Base-by-base conservation (phyloP, 1,140 invertebrate species). In the Microplitis mediator region DNA sequence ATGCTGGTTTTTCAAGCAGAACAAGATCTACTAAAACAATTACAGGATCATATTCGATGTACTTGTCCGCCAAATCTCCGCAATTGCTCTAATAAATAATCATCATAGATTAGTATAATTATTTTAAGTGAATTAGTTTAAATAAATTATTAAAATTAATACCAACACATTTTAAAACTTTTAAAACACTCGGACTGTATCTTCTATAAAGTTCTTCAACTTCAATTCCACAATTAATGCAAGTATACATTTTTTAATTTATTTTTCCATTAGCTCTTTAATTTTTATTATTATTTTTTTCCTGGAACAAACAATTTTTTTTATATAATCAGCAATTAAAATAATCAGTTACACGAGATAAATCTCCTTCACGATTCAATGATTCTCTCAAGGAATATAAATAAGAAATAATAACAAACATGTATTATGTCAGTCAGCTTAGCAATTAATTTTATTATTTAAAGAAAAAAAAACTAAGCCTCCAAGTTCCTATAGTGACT, bases 1-100 rank as follows among this genome's bases (percentile, higher is more conserved):
- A 95, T 1, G 95, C 95, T 72, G 91, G 89, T 67, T 89, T 91
- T 58, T 94, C 93, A 61, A 96, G 88, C 6, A 97, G 80, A 8
- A 97, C 88, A 4, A 95, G 85, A 86, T 96, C 95, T 74, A 97
- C 92, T 72, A 95, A 89, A 0, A 96, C 91, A 74, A 96, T 92
- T 4, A 95, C 91, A 31, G 91, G 89, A 81, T 97, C 95, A 85
- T 94, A 95, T 85, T 97, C 95, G 69, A 96, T 92, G 77, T 97
- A 97, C 81, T 96, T 96, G 79, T 97, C 95, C 13, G 94, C 93
- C 31, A 93, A 82, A 71, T 90, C 84, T 11, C 91, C 89, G 79
- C 95, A 97, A 67, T 89, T 87, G 31, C 89, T 88, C 94, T 95
- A 81, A 11, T 69, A 67, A 23, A 23, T 23, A 23, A 56, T 13